phyloP scores from a whole-genome alignment of 2,797 vertebrate species.

The Acomys russatus region DNA sequence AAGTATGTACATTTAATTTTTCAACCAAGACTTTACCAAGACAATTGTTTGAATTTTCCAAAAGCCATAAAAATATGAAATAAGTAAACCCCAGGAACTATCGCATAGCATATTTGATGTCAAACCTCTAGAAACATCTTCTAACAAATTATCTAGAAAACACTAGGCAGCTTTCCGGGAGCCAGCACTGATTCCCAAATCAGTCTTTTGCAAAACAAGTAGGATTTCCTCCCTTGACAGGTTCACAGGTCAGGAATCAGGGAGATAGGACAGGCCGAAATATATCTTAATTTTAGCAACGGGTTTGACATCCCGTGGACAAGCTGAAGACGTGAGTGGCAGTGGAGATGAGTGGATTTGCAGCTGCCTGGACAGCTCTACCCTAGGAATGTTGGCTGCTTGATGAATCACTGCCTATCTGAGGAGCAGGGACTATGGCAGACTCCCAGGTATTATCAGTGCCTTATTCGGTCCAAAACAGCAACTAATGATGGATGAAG shows the following conservation, averaged over 20 bases:
- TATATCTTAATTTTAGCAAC: constrained; percentile 72
- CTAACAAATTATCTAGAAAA: constrained; percentile 46
- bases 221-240: constrained; percentile 51
- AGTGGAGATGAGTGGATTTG: not conserved
- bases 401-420: constrained; percentile 61
- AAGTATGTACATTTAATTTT: constrained; percentile 46
- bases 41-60: constrained; percentile 47
- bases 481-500: constrained; percentile 76
- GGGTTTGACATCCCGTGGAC: constrained; percentile 64
- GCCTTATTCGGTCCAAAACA: constrained; percentile 50
- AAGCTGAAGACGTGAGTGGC: constrained; percentile 29
- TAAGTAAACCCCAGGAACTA: constrained; percentile 47
- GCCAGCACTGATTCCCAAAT: not conserved
- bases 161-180: not conserved
- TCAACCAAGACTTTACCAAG: constrained; percentile 33
- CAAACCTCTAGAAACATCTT: constrained; percentile 49
- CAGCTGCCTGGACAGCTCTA: constrained; percentile 14
- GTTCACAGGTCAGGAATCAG: constrained; percentile 15
- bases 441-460: constrained; percentile 57
- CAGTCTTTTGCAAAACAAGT: constrained; percentile 62
- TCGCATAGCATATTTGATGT: not conserved
- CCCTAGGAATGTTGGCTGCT: not conserved
- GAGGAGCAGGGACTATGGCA: constrained; percentile 25
- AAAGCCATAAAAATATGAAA: not conserved
- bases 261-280: constrained; percentile 43